Base-by-base conservation (phyloP, 2,888 invertebrate species). In the Ypsolopha scabrella region DNA sequence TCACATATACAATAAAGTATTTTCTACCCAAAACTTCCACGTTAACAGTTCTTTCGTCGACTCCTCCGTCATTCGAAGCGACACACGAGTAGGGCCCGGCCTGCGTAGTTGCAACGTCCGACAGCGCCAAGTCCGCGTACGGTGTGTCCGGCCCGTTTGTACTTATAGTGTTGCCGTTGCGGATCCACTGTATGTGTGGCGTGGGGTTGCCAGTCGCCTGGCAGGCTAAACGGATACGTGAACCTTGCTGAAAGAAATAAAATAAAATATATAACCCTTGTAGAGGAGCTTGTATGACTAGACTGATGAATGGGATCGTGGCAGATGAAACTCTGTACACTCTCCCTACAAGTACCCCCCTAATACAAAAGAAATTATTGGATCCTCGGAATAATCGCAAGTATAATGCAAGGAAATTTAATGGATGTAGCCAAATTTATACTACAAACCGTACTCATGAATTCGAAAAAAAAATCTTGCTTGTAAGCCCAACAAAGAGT, bases 131-230 rank as follows among this genome's bases (percentile, higher is more conserved):
- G 52, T 82, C 80, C 0, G 76, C 75, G 51, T 77, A 82, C 11
- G 59, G 55, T 1, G 75, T 60, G 1, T 63, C 65, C 33, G 59
- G 57, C 1, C 55, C 24, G 51, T 75, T 78, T 53, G 70, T 62
- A 41, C 66, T 60, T 2, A 73, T 39, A 6, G 64, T 55, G 49
- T 64, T 61, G 9, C 88, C 87, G 54, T 86, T 87, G 53, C 87
- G 83, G 44, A 87, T 71, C 92, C 92, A 92, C 47, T 85, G 80
- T 55, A 92, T 81, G 4, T 70, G 70, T 0, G 91, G 90, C 0
- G 62, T 46, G 0, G 92, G 91, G 53, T 85, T 81, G 1, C 91
- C 92, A n/a, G 72, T 66, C 0, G 88, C 88, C 52, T 80, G 76
- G 63, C 91, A 91, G 0, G 80, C 68, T 55, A 88, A 58, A 9